Evolutionary conservation across 2,113 vertebrate species (phyloP).

Genomic region (Eulacestoma nigropectus): DNA sequence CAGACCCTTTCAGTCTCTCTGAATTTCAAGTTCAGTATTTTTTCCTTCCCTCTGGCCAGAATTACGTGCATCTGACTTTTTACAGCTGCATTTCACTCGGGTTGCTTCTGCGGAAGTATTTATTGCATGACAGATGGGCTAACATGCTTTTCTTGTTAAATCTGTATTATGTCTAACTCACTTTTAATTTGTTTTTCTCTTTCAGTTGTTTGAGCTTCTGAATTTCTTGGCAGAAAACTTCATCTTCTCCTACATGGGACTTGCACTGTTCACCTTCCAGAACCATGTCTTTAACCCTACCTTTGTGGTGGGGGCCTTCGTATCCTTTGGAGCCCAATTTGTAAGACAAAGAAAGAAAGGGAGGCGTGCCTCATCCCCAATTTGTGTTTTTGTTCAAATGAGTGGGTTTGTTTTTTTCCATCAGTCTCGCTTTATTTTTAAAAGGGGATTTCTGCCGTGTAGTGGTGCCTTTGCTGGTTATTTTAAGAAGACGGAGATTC

Average conservation of each 20-base stretch:
- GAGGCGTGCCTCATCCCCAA: neutral
- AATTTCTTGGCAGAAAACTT: constrained; percentile 99
- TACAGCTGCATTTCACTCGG: neutral
- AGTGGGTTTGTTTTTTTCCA: neutral
- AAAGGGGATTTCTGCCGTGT: neutral
- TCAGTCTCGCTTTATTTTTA: neutral
- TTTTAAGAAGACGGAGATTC: neutral
- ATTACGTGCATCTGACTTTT: neutral
- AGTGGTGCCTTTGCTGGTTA: neutral
- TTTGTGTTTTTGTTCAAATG: neutral
- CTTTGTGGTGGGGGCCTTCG: constrained; percentile 92
- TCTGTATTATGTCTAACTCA: neutral
- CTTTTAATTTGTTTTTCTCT: constrained; percentile 47
- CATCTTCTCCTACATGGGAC: constrained; percentile 99
- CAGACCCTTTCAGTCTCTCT: neutral
- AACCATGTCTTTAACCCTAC: constrained; percentile 93
- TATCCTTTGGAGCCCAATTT: constrained; percentile 79
- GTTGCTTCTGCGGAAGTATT: neutral
- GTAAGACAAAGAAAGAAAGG: neutral
- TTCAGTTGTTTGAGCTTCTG: constrained; percentile 94
- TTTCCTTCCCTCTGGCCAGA: neutral
- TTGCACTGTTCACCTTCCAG: constrained; percentile 96
- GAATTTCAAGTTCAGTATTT: neutral
- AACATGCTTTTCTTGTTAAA: neutral
- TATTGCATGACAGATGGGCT: neutral